Percentiles rank a stretch among this genome's conserved stretches.
Evolutionary conservation across 2,888 invertebrate genomes (phyloP).

Genomic region (Synergus japonicus): DNA sequence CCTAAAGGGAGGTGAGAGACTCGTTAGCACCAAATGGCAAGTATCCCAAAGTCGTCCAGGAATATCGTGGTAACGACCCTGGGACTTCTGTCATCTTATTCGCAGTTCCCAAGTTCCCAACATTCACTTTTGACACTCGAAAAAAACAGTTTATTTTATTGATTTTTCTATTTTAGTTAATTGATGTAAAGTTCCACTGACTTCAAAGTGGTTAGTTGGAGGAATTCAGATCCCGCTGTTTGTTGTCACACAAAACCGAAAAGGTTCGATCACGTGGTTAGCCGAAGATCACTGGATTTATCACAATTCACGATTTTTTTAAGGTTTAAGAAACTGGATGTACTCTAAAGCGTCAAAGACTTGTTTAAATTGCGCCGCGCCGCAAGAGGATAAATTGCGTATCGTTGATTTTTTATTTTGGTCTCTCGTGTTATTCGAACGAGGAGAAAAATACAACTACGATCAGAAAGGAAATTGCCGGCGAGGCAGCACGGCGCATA

Average conservation of each 20-base stretch:
- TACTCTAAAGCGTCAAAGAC: conserved; percentile 37
- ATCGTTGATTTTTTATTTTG: conserved; percentile 30
- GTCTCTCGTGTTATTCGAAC: conserved; percentile 44
- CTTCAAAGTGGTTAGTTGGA: neutral
- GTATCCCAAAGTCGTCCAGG: conserved; percentile 41
- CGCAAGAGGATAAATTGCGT: conserved; percentile 43
- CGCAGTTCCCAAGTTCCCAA: conserved; percentile 7
- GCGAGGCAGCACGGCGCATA: conserved; percentile 74
- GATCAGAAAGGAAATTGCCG: conserved; percentile 62
- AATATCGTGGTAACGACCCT: conserved; percentile 18
- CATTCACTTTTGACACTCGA: conserved; percentile 16
- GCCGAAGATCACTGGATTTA: neutral
- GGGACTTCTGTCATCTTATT: conserved; percentile 21
- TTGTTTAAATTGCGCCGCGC: conserved; percentile 19
- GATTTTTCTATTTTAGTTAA: neutral
- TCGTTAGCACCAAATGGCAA: conserved; percentile 32
- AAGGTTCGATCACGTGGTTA: conserved; percentile 41
- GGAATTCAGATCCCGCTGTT: neutral
- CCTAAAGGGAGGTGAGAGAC: conserved; percentile 14
- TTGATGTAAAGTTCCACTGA: neutral
- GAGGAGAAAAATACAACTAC: conserved; percentile 43
- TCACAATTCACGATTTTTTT: neutral
- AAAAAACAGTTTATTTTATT: neutral
- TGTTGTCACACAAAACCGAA: conserved; percentile 23
- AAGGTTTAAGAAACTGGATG: neutral